These are phyloP conservation scores for Malurus cyaneus DNA, from an alignment of 2,113 vertebrate species.

Conservation along the genomic window DNA sequence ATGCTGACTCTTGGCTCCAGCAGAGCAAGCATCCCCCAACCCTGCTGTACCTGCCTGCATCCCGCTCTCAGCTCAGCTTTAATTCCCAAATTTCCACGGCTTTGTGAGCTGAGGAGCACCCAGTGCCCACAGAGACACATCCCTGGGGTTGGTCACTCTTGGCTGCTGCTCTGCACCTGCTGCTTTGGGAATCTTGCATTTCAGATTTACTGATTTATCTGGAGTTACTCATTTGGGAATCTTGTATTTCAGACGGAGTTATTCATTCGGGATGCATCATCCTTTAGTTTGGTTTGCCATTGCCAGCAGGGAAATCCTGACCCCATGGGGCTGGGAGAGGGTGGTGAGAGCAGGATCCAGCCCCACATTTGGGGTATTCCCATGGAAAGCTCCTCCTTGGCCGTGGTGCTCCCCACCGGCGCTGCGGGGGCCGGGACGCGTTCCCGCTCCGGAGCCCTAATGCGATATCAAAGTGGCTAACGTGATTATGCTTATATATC, in stretches of 20 bases:
- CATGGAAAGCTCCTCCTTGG: background rate
- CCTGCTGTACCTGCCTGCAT: background rate
- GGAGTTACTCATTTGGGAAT: fast-evolving
- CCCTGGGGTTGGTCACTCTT: background rate
- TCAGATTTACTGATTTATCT: background rate
- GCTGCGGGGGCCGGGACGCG: background rate
- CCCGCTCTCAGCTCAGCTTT: fast-evolving
- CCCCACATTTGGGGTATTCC: background rate
- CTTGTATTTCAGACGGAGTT: background rate
- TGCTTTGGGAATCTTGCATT: background rate
- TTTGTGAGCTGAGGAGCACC: background rate
- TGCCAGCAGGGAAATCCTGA: background rate
- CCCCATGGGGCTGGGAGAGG: fast-evolving
- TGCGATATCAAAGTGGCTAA: constrained; percentile 76
- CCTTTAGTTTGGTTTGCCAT: background rate
- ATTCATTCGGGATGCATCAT: fast-evolving
- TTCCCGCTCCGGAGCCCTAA: constrained; percentile 64
- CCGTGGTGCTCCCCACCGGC: fast-evolving
- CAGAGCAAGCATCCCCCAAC: fast-evolving
- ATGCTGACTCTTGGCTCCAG: too few relatives aligned
- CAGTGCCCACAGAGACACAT: fast-evolving
- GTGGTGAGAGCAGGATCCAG: background rate
- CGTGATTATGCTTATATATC: constrained; percentile 76
- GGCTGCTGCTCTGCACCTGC: background rate
- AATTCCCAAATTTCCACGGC: background rate